Percentiles rank a stretch among this genome's conserved stretches.
phyloP scores from a whole-genome alignment of 2,797 vertebrate genomes.

The Oreochromis grahami region DNA sequence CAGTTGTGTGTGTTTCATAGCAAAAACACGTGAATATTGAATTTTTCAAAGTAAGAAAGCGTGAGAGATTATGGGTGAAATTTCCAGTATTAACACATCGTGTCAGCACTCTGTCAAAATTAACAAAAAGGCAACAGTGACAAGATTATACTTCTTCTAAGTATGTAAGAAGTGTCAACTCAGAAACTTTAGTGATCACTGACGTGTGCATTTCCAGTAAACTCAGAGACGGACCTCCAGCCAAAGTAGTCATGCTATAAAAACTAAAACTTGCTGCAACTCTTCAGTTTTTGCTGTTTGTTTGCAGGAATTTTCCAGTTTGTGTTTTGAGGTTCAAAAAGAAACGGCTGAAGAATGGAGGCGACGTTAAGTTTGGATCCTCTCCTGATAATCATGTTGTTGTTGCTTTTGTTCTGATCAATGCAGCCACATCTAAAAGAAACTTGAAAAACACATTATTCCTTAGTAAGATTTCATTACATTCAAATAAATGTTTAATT shows the following conservation, averaged over 20 bases:
- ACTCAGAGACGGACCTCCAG: neutral
- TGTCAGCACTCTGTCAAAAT: neutral
- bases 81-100: neutral
- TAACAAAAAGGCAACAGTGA: neutral
- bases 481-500: neutral
- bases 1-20: too few species aligned
- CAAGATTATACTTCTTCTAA: neutral
- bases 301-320: neutral
- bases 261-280: neutral
- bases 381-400: accelerated
- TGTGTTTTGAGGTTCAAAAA: neutral
- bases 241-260: neutral
- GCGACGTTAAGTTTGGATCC: accelerated
- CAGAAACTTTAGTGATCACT: neutral
- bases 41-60: neutral
- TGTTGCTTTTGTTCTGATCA: neutral
- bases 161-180: neutral
- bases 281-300: neutral
- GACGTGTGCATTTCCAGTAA: neutral
- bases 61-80: neutral
- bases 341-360: neutral
- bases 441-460: neutral
- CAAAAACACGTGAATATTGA: too few species aligned
- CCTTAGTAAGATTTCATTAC: neutral
- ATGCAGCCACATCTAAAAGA: accelerated